Conservation (phyloP, 2,888 invertebrate species). For the Meiosimyza platycephala region DNA sequence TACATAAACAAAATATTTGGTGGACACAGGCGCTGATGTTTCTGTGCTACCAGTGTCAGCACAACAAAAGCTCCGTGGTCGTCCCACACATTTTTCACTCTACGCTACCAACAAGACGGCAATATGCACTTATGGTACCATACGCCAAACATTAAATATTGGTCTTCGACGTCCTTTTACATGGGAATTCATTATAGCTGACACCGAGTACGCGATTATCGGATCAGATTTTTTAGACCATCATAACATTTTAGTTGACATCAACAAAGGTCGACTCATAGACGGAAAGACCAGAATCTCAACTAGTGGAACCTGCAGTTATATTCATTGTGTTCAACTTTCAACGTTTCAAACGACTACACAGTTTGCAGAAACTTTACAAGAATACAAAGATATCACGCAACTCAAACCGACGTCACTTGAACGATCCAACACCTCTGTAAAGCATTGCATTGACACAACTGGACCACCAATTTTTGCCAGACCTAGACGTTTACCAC, state of each 20-base stretch:
- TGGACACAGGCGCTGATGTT: not conserved
- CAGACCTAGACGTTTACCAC: conserved; percentile 5
- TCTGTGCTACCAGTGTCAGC: not conserved
- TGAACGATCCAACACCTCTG: not conserved
- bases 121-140: not conserved
- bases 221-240: conserved; percentile 6
- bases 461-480: conserved; percentile 16
- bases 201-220: conserved; percentile 5
- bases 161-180: not conserved
- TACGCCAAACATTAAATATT: not conserved
- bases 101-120: not conserved
- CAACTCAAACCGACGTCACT: not conserved
- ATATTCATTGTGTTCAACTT: not conserved
- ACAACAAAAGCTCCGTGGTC: not conserved
- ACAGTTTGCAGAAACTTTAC: not conserved
- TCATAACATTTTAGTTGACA: not conserved
- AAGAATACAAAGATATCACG: conserved; percentile 12
- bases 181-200: not conserved
- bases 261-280: not conserved
- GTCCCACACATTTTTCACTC: not conserved
- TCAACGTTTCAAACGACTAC: conserved; percentile 2
- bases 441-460: conserved; percentile 21
- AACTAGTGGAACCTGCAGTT: not conserved
- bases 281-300: not conserved
- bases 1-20: not conserved